Percentiles rank a stretch among this genome's conserved stretches.
These are phyloP conservation scores for Nesometra sesokonis DNA, from an alignment of 35 echinoderm and acorn worm species.

Conservation along the genomic window DNA sequence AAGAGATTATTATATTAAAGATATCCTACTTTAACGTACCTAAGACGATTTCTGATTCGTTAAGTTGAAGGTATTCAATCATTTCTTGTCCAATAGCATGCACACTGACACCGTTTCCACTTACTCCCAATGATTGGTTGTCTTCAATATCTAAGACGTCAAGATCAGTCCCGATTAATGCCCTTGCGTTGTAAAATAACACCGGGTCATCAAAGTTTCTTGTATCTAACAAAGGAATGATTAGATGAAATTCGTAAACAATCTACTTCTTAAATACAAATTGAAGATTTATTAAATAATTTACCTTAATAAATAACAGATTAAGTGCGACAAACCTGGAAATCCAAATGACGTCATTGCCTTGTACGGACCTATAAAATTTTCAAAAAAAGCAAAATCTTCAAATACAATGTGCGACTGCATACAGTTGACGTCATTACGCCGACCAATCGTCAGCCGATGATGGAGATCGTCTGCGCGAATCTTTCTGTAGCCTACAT, in stretches of 20 bases:
- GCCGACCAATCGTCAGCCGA: constrained; percentile 45
- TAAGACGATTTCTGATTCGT: too few species aligned
- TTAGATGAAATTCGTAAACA: too few species aligned
- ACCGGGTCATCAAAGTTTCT: background rate
- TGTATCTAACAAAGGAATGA: background rate
- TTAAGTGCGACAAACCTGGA: background rate
- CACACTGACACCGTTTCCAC: background rate
- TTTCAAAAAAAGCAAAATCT: background rate
- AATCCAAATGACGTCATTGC: background rate
- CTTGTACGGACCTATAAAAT: background rate
- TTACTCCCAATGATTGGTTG: background rate
- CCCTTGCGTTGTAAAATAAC: background rate
- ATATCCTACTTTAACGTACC: too few species aligned
- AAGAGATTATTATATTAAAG: too few species aligned
- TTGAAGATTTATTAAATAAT: too few species aligned
- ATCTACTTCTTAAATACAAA: too few species aligned
- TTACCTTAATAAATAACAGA: background rate
- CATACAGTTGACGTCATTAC: constrained; percentile 52
- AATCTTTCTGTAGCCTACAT: constrained; percentile 64
- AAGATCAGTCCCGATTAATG: background rate
- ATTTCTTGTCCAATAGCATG: background rate
- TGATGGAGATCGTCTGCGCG: constrained; percentile 33
- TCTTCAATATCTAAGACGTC: background rate
- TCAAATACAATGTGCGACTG: background rate
- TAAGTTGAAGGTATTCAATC: background rate